Percentiles rank a stretch among this genome's conserved stretches.
phyloP scores from a whole-genome alignment of 2,888 invertebrate genomes.

The Rhaphigaster nebulosa region DNA sequence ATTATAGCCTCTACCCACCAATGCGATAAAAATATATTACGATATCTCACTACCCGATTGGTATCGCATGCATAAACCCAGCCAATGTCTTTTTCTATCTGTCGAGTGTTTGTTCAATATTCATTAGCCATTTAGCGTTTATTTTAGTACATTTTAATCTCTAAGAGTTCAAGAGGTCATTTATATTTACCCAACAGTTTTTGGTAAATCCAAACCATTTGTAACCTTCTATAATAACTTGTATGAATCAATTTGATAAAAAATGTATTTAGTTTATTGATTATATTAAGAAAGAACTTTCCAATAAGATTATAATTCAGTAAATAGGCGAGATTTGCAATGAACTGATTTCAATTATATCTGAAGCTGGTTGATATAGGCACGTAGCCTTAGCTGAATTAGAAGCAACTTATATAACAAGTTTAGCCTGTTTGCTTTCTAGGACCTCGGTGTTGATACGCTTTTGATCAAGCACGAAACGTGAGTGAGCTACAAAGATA shows the following conservation, averaged over 20 bases:
- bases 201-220: too few species aligned
- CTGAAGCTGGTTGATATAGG: background rate
- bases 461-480: slow-evolving; percentile 20
- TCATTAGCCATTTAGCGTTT: background rate
- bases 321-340: too few species aligned
- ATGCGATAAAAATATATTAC: too few species aligned
- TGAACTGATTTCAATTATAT: slow-evolving; percentile 23
- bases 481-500: background rate
- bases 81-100: background rate
- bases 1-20: too few species aligned
- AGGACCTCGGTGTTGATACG: background rate
- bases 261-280: too few species aligned
- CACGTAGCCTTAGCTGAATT: slow-evolving; percentile 9
- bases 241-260: too few species aligned
- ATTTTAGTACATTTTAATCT: background rate
- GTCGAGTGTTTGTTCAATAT: background rate
- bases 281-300: too few species aligned
- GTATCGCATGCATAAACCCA: too few species aligned
- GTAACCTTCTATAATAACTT: too few species aligned
- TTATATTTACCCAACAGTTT: too few species aligned
- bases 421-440: slow-evolving; percentile 18
- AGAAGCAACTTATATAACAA: slow-evolving; percentile 28
- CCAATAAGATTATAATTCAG: too few species aligned
- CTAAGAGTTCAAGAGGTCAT: background rate
- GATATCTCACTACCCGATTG: too few species aligned